Percentiles rank a stretch among this genome's conserved stretches.
Conservation (phyloP, 2,113 vertebrate genomes). For the Salvelinus fontinalis region DNA sequence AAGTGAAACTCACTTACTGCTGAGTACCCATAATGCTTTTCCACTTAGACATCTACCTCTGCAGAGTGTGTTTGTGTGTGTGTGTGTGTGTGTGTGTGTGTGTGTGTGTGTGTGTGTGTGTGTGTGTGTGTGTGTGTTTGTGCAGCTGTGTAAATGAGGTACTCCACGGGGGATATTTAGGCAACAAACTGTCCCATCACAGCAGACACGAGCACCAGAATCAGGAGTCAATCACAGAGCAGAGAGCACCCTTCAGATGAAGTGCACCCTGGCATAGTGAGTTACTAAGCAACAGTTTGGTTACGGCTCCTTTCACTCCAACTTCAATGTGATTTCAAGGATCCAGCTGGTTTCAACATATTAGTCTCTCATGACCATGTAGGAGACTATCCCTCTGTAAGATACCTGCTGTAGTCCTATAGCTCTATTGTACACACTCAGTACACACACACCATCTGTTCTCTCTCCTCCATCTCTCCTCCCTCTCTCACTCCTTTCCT, state of each 20-base stretch:
- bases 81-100: neutral
- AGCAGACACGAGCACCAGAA: constrained; percentile 43
- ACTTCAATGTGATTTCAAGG: constrained; percentile 20
- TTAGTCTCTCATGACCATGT: neutral
- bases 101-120: neutral
- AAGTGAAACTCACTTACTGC: constrained; percentile 17
- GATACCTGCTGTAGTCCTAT: neutral
- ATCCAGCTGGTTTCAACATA: neutral
- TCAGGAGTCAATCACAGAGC: constrained; percentile 41
- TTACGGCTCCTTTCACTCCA: constrained; percentile 6
- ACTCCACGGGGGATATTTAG: constrained; percentile 51
- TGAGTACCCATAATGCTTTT: constrained; percentile 19
- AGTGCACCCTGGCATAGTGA: constrained; percentile 35
- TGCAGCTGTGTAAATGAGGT: neutral
- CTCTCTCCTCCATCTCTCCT: too few relatives aligned
- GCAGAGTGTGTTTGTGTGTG: neutral
- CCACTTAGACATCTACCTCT: constrained; percentile 14
- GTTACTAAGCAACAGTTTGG: constrained; percentile 6
- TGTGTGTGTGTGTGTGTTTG: neutral
- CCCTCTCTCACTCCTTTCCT: too few relatives aligned
- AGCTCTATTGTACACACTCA: neutral
- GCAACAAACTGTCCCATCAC: constrained; percentile 53
- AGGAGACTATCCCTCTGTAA: neutral
- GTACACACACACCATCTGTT: neutral
- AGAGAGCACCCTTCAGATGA: constrained; percentile 40